Conservation (phyloP, 2,113 vertebrate species). For the Apaloderma vittatum region DNA sequence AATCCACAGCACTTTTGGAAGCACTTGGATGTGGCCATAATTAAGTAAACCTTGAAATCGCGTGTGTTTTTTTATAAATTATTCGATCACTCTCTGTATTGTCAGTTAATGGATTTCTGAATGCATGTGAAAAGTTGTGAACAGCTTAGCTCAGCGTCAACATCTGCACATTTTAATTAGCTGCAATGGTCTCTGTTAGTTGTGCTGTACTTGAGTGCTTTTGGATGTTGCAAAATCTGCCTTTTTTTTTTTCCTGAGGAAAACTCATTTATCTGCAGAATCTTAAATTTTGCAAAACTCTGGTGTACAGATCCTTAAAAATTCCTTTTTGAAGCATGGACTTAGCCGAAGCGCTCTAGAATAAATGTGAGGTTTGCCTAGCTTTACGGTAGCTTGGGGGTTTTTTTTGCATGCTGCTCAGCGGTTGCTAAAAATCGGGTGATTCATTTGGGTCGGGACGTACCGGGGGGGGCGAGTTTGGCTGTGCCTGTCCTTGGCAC, state of each 20-base stretch:
- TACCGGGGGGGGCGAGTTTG: background rate
- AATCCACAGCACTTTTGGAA: background rate
- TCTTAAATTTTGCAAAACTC: background rate
- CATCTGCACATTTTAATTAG: background rate
- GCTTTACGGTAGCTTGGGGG: background rate
- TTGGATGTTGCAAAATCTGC: background rate
- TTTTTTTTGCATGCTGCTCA: background rate
- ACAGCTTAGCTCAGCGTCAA: background rate
- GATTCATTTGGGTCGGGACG: background rate
- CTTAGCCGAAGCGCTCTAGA: background rate
- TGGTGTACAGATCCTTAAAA: background rate
- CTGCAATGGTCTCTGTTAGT: background rate
- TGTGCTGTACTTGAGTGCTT: background rate
- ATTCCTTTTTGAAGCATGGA: background rate
- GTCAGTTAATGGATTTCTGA: background rate
- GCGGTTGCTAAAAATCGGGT: background rate
- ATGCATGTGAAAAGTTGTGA: background rate
- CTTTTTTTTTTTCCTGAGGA: background rate
- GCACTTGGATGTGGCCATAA: rapidly evolving
- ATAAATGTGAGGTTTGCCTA: background rate
- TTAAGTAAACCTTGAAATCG: background rate
- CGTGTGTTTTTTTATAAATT: background rate
- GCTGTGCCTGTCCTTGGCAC: background rate
- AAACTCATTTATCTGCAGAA: background rate
- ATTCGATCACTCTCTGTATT: rapidly evolving